These are phyloP conservation scores for Byasa hedistus DNA, from an alignment of 2,888 invertebrate genomes.

Conservation along the genomic window DNA sequence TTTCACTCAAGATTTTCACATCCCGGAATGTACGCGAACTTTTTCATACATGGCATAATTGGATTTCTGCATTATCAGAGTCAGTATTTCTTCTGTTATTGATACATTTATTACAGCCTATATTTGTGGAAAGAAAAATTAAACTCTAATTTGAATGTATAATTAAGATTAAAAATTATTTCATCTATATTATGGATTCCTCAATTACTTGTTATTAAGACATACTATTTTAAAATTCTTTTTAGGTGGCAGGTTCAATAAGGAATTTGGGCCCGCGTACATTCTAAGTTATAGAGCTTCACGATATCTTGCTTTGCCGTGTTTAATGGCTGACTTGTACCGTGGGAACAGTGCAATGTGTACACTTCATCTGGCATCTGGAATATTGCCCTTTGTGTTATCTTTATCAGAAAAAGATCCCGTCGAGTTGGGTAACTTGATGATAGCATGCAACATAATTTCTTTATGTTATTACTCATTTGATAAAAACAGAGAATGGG, in stretches of 20 bases:
- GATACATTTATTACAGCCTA: too few species aligned
- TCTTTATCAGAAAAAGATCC: slow-evolving; percentile 55
- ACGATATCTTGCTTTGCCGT: slow-evolving; percentile 60
- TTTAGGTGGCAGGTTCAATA: slow-evolving; percentile 52
- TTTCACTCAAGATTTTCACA: slow-evolving; percentile 49
- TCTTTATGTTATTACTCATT: slow-evolving; percentile 54
- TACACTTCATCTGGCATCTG: slow-evolving; percentile 55
- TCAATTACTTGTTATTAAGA: too few species aligned
- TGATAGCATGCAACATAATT: slow-evolving; percentile 57
- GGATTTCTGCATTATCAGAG: slow-evolving; percentile 63
- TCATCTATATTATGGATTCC: too few species aligned
- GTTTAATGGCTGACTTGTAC: slow-evolving; percentile 63
- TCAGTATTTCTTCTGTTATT: slow-evolving; percentile 36
- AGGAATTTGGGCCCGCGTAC: slow-evolving; percentile 54
- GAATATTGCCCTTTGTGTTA: slow-evolving; percentile 59
- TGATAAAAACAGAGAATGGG: slow-evolving; percentile 51
- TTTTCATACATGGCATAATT: slow-evolving; percentile 62
- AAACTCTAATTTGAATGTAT: too few species aligned
- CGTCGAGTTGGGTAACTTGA: slow-evolving; percentile 49
- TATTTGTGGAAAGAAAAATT: too few species aligned
- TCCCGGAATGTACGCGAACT: slow-evolving; percentile 68
- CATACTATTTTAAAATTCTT: slow-evolving; percentile 13
- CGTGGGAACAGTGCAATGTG: slow-evolving; percentile 44
- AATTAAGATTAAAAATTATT: too few species aligned
- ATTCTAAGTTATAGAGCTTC: slow-evolving; percentile 52